Evolutionary conservation across 2,888 invertebrate species (phyloP).

Genomic region (Aleiodes testaceus): DNA sequence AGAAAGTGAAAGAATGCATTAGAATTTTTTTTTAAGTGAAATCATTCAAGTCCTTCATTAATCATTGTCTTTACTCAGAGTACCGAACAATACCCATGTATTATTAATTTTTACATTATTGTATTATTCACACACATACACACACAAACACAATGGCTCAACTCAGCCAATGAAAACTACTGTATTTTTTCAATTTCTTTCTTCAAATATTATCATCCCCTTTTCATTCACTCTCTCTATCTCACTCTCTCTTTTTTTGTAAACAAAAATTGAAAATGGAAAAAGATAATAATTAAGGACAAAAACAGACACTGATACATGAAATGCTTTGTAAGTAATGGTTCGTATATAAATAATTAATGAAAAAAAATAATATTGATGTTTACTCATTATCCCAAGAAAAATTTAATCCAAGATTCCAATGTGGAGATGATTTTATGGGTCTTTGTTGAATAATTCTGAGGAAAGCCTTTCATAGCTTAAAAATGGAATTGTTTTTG

Average conservation of each 20-base stretch:
- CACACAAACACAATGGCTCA: slow-evolving; percentile 37
- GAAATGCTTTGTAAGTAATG: slow-evolving; percentile 71
- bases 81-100: slow-evolving; percentile 66
- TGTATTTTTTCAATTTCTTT: slow-evolving; percentile 34
- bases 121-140: slow-evolving; percentile 59
- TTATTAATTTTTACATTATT: slow-evolving; percentile 69
- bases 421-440: too few relatives aligned
- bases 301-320: slow-evolving; percentile 59
- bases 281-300: slow-evolving; percentile 24
- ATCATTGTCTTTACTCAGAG: slow-evolving; percentile 29
- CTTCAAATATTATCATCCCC: slow-evolving; percentile 41
- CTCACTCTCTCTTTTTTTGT: slow-evolving; percentile 15
- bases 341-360: slow-evolving; percentile 70
- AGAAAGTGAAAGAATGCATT: too few relatives aligned
- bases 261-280: slow-evolving; percentile 36
- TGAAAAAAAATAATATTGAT: slow-evolving; percentile 53
- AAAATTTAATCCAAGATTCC: too few relatives aligned
- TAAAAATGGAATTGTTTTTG: too few relatives aligned
- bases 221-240: slow-evolving; percentile 20
- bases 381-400: neutral
- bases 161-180: slow-evolving; percentile 26
- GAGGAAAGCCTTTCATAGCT: too few relatives aligned
- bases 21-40: slow-evolving; percentile 18
- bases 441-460: too few relatives aligned
- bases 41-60: too few relatives aligned